Evolutionary conservation across 2,888 invertebrate species (phyloP).

Genomic region (Leuctra nigra): DNA sequence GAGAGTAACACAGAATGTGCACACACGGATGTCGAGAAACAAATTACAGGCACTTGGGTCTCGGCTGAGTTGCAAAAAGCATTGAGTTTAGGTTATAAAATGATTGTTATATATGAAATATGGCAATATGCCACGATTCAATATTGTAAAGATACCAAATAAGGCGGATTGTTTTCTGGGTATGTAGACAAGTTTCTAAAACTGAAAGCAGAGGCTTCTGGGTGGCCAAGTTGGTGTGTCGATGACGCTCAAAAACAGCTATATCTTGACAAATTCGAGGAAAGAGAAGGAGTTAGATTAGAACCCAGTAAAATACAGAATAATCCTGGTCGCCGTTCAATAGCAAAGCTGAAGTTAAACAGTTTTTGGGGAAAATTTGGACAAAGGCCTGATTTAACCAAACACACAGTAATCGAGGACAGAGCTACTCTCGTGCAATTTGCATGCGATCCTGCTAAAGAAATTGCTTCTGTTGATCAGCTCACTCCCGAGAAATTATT

Average conservation of each 20-base stretch:
- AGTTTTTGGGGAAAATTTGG: conserved; percentile 30
- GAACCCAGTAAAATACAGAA: conserved; percentile 19
- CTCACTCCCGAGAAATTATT: neutral
- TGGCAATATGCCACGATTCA: neutral
- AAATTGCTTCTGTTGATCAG: neutral
- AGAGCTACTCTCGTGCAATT: neutral
- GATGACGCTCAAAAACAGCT: conserved; percentile 23
- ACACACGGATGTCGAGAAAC: neutral
- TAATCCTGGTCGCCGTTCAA: conserved; percentile 27
- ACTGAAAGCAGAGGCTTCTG: conserved; percentile 33
- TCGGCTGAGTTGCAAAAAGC: conserved; percentile 36
- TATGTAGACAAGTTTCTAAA: conserved; percentile 36
- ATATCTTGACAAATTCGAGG: conserved; percentile 26
- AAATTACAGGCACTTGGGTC: conserved; percentile 35
- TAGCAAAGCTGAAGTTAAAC: conserved; percentile 31
- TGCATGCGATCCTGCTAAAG: neutral
- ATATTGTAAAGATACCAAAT: neutral
- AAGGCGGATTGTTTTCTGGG: conserved; percentile 34
- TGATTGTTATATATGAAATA: neutral
- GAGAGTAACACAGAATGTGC: conserved; percentile 17
- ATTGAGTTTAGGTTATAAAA: neutral
- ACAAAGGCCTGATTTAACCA: neutral
- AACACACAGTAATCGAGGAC: neutral
- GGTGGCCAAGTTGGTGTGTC: conserved; percentile 31
- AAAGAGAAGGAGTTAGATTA: conserved; percentile 23